These are phyloP conservation scores for Paramisgurnus dabryanus DNA, from an alignment of 2,113 vertebrate species.

Conservation along the genomic window DNA sequence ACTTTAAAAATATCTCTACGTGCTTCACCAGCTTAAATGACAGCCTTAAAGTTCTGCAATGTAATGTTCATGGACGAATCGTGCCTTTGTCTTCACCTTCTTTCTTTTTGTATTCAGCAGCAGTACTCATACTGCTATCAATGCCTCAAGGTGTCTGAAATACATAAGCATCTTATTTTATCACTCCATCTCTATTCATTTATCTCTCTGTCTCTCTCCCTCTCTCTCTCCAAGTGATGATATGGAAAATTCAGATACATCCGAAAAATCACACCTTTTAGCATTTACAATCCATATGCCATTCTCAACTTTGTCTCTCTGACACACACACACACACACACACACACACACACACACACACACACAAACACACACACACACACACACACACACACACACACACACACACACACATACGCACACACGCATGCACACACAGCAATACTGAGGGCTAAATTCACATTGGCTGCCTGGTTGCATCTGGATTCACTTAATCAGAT, in stretches of 20 bases:
- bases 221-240: constrained; percentile 22
- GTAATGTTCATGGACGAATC: neutral
- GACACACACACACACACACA: neutral
- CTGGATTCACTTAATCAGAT: constrained; percentile 7
- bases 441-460: neutral
- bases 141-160: constrained; percentile 3
- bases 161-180: neutral
- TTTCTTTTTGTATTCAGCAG: constrained; percentile 9
- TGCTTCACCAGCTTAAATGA: constrained; percentile 9
- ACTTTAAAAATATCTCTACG: neutral
- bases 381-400: neutral
- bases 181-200: neutral
- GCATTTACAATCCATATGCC: neutral
- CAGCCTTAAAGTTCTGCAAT: neutral
- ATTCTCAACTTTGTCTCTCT: neutral
- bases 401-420: neutral
- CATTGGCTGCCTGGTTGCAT: constrained; percentile 2
- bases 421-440: neutral
- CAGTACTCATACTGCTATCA: neutral
- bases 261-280: neutral
- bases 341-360: neutral
- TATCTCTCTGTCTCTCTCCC: neutral
- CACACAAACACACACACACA: neutral
- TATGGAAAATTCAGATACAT: neutral
- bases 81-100: neutral